phyloP scores from a whole-genome alignment of 2,113 vertebrate genomes.

The Limnothrissa miodon region DNA sequence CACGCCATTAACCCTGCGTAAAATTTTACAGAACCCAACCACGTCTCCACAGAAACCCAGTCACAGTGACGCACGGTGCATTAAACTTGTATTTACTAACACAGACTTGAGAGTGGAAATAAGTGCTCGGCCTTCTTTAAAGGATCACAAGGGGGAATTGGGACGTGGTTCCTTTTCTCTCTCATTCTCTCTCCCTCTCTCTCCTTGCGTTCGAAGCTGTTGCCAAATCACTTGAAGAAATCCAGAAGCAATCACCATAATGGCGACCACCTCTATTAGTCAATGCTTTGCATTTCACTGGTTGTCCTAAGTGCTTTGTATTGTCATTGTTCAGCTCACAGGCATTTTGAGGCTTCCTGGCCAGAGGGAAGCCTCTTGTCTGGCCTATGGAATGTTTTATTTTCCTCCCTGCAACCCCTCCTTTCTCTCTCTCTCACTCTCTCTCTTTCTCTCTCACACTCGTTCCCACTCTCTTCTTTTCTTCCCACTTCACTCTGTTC shows the following conservation, averaged over 20 bases:
- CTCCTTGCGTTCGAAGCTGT: background rate
- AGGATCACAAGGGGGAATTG: constrained; percentile 14
- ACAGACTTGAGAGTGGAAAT: constrained; percentile 6
- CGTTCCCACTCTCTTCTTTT: background rate
- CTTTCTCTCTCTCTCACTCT: background rate
- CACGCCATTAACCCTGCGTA: constrained; percentile 63
- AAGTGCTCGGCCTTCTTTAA: constrained; percentile 15
- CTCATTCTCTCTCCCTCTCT: background rate
- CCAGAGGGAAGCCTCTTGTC: constrained; percentile 5
- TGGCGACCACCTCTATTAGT: background rate
- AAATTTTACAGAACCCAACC: constrained; percentile 71
- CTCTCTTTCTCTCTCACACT: background rate
- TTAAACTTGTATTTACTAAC: constrained; percentile 36
- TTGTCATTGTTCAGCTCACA: background rate
- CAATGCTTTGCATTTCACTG: constrained; percentile 5
- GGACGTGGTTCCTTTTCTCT: background rate
- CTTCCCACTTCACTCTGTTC: background rate
- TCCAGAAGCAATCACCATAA: constrained; percentile 17
- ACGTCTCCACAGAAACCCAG: constrained; percentile 60
- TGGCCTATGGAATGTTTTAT: constrained; percentile 13
- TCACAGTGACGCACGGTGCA: constrained; percentile 63
- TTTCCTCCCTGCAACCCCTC: background rate
- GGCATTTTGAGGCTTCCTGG: background rate
- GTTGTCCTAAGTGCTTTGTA: constrained; percentile 7
- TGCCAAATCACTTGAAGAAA: constrained; percentile 7